Evolutionary conservation across 2,888 invertebrate genomes (phyloP), one percentile per base, ranked within the genome.

Genomic region (Drosophila pseudotalamancana): DNA sequence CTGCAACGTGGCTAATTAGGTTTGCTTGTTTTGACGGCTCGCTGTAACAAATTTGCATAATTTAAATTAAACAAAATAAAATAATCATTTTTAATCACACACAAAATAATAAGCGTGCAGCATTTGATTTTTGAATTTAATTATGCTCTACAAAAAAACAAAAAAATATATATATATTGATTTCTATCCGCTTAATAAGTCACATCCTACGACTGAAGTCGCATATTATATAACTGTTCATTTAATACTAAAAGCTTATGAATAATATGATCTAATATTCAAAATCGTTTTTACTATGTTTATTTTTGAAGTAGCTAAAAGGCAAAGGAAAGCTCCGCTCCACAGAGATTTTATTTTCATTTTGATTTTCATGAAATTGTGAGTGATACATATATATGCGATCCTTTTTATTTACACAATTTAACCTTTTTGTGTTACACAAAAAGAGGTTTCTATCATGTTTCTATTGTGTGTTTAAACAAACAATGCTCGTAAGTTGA

Each of bases 11-110:
- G 43, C 61, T 65, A 70, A 70, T 73, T 74, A 59, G 48, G 51
- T 62, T 70, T 42, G 8, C 46, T 45, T 70, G 57, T 64, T 64
- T 51, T 73, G 68, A 63, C 73, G 55, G 57, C 34, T 45, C 62
- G 32, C 55, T 72, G 51, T 59, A 53, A 53, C 40, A 27, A 16
- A 34, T 37, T 50, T 55, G 29, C 43, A 37, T 49, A 48, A 42
- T 59, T 59, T 1, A 46, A 54, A 49, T 49, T 39, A 43, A 35
- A 54, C 50, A 19, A 45, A 32, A 35, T 39, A 14, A 27, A 42
- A 39, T 32, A 40, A 51, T 25, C 21, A 12, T 6, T 37, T 63
- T 5, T 27, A 49, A 42, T 40, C 42, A 42, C 35, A 23, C n/a
- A 19, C 31, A 14, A 39, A 51, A 32, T 55, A 72, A 72, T 57